Evolutionary conservation across 2,113 vertebrate genomes (phyloP).

Genomic region (Hoplias malabaricus): DNA sequence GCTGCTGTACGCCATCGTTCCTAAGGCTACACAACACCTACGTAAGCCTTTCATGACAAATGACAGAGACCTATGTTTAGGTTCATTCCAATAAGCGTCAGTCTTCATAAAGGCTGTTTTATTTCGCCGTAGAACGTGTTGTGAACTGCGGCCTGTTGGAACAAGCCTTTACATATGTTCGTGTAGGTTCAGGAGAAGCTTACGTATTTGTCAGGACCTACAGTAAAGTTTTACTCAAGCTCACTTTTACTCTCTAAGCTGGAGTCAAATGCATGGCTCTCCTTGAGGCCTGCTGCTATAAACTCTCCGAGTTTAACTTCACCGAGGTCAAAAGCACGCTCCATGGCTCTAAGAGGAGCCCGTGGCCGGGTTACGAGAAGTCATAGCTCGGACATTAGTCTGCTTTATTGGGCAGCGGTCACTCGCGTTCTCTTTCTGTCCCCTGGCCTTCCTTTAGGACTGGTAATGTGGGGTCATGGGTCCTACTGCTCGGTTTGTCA

Average conservation of each 20-base stretch:
- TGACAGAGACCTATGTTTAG: too few relatives aligned
- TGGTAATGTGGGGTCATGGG: conserved; percentile 10
- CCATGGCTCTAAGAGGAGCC: neutral
- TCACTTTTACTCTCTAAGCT: neutral
- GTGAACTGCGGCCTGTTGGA: too few relatives aligned
- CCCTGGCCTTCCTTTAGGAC: conserved; percentile 12
- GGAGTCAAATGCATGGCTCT: neutral
- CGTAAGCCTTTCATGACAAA: too few relatives aligned
- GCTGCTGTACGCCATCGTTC: too few relatives aligned
- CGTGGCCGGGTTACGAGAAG: neutral
- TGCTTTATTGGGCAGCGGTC: conserved; percentile 5
- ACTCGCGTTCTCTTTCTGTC: neutral
- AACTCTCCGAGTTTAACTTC: conserved; percentile 11
- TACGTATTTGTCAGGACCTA: too few relatives aligned
- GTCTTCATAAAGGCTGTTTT: too few relatives aligned
- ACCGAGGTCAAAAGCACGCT: conserved; percentile 6
- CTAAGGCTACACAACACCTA: too few relatives aligned
- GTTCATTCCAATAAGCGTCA: too few relatives aligned
- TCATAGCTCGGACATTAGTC: conserved; percentile 22
- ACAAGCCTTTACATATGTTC: too few relatives aligned
- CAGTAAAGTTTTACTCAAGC: too few relatives aligned
- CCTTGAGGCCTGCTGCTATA: neutral
- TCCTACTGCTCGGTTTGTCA: neutral
- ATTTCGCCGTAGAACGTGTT: too few relatives aligned
- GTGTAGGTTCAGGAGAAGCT: too few relatives aligned